phyloP scores from a whole-genome alignment of 1,140 invertebrate genomes.

The Drosophila cardini region DNA sequence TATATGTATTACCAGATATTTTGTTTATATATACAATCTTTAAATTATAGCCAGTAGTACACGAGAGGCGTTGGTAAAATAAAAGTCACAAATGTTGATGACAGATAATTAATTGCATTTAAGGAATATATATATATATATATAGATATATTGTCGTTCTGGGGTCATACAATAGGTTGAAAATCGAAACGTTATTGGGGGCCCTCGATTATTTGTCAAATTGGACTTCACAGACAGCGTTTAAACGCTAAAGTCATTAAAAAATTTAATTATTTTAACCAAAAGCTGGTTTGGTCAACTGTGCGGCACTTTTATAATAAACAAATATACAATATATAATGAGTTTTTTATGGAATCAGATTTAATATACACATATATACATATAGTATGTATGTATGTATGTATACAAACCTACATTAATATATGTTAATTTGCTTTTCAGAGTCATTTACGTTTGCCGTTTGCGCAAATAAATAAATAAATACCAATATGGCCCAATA shows the following conservation, averaged over 20 bases:
- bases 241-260: conserved; percentile 2
- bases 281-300: conserved; percentile 8
- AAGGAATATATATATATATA: neutral
- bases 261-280: conserved; percentile 15
- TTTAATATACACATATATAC: neutral
- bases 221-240: neutral
- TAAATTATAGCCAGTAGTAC: too few relatives aligned
- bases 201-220: conserved; percentile 9
- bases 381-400: too few relatives aligned
- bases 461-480: conserved; percentile 6
- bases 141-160: too few relatives aligned
- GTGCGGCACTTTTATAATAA: conserved; percentile 21
- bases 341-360: conserved; percentile 21
- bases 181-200: neutral
- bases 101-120: conserved; percentile 16
- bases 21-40: too few relatives aligned
- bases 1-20: too few relatives aligned
- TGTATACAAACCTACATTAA: neutral
- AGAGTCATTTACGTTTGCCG: neutral
- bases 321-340: conserved; percentile 7
- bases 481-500: conserved; percentile 8
- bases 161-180: neutral
- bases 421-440: conserved; percentile 18
- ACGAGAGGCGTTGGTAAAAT: neutral
- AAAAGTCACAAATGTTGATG: neutral